Percentiles rank a stretch among this genome's conserved stretches.
Conservation (phyloP, 2,888 invertebrate species). For the Herminia tarsipennalis region DNA sequence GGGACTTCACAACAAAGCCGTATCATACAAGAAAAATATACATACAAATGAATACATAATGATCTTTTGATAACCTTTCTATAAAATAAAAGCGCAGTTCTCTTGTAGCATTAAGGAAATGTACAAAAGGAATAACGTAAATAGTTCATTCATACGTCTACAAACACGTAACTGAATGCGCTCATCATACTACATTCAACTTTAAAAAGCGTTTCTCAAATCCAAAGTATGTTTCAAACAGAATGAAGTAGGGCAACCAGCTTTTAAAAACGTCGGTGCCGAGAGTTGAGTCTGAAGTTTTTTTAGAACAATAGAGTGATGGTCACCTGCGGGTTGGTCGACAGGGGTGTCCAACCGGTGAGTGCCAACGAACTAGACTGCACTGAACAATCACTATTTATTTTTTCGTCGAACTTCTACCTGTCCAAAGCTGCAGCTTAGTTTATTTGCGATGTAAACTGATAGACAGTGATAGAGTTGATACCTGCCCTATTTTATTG, state of each 20-base stretch:
- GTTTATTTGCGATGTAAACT: too few relatives aligned
- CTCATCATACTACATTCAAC: conserved; percentile 12
- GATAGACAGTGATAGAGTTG: too few relatives aligned
- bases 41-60: too few relatives aligned
- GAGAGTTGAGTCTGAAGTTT: conserved; percentile 47
- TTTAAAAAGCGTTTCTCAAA: conserved; percentile 13
- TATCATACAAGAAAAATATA: too few relatives aligned
- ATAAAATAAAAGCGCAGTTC: too few relatives aligned
- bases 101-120: too few relatives aligned
- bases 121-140: background rate
- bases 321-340: conserved; percentile 32
- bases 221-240: conserved; percentile 15
- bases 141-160: conserved; percentile 1
- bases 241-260: conserved; percentile 28
- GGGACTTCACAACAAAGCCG: too few relatives aligned
- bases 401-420: background rate
- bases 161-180: background rate
- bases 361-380: conserved; percentile 18
- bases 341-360: conserved; percentile 10
- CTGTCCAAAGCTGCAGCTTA: too few relatives aligned
- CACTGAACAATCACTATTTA: conserved; percentile 18
- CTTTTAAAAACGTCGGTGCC: conserved; percentile 45
- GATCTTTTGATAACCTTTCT: too few relatives aligned
- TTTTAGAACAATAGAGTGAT: conserved; percentile 52
- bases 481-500: too few relatives aligned